Evolutionary conservation across 2,888 invertebrate genomes (phyloP).

Genomic region (Eristalis tenax): DNA sequence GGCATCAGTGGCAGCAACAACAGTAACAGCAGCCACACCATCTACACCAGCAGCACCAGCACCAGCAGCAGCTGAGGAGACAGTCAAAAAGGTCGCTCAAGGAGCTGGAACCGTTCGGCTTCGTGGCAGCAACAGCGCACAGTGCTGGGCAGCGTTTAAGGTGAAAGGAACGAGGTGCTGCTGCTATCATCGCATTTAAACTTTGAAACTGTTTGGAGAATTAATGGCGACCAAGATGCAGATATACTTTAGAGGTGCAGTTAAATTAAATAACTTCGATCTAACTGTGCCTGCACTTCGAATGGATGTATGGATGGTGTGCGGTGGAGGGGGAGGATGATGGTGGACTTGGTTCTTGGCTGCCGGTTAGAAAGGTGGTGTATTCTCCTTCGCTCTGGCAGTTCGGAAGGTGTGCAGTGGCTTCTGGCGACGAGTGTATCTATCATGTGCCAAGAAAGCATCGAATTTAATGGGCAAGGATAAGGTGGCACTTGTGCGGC

Average conservation of each 20-base stretch:
- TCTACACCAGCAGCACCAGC: slow-evolving; percentile 24
- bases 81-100: slow-evolving; percentile 62
- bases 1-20: slow-evolving; percentile 37
- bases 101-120: slow-evolving; percentile 53
- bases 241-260: slow-evolving; percentile 70
- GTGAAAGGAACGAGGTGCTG: slow-evolving; percentile 69
- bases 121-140: slow-evolving; percentile 32
- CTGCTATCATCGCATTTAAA: slow-evolving; percentile 70
- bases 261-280: slow-evolving; percentile 72
- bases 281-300: slow-evolving; percentile 14
- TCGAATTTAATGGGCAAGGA: slow-evolving; percentile 6
- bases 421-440: slow-evolving; percentile 9
- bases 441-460: slow-evolving; percentile 12
- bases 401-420: background rate
- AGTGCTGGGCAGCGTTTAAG: slow-evolving; percentile 25
- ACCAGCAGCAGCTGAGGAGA: slow-evolving; percentile 48
- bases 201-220: slow-evolving; percentile 68
- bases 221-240: slow-evolving; percentile 71
- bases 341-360: slow-evolving; percentile 12
- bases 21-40: slow-evolving; percentile 11
- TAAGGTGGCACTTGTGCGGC: slow-evolving; percentile 6
- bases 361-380: slow-evolving; percentile 17
- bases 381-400: background rate
- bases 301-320: background rate
- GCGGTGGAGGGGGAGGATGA: background rate